Conservation (phyloP, 53 echinoderm and acorn worm species). For the Temnopleurus reevesii region DNA sequence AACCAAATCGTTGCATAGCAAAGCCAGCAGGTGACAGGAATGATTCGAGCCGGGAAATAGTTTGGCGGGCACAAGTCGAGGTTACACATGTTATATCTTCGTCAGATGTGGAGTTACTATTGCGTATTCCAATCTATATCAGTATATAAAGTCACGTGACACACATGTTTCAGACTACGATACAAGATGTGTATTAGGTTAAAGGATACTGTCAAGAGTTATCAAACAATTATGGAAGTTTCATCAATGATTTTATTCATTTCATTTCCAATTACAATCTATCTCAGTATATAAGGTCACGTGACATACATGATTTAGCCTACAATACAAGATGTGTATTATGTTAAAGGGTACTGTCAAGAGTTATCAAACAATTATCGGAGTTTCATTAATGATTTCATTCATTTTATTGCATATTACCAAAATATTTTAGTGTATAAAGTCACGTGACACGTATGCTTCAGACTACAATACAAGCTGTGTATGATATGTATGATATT, state of each 20-base stretch:
- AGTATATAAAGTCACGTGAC: background rate
- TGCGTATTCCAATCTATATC: background rate
- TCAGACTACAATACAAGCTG: background rate
- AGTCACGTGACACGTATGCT: background rate
- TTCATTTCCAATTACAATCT: background rate
- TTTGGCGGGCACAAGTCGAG: slow-evolving; percentile 24
- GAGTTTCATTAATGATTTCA: too few species aligned
- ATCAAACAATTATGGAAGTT: too few species aligned
- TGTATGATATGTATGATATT: too few species aligned
- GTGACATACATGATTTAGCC: background rate
- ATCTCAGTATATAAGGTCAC: background rate
- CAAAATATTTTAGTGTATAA: background rate
- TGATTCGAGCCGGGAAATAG: slow-evolving; percentile 38
- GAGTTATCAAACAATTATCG: too few species aligned
- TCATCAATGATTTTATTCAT: too few species aligned
- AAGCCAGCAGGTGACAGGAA: background rate
- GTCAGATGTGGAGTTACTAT: background rate
- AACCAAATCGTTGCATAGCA: slow-evolving; percentile 10
- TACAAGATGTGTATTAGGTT: too few species aligned
- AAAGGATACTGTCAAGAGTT: too few species aligned
- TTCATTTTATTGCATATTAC: background rate
- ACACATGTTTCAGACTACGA: background rate
- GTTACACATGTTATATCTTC: background rate
- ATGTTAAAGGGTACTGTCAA: too few species aligned
- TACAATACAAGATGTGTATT: too few species aligned